Conservation (phyloP, 2,888 invertebrate species). For the Tridacna crocea region DNA sequence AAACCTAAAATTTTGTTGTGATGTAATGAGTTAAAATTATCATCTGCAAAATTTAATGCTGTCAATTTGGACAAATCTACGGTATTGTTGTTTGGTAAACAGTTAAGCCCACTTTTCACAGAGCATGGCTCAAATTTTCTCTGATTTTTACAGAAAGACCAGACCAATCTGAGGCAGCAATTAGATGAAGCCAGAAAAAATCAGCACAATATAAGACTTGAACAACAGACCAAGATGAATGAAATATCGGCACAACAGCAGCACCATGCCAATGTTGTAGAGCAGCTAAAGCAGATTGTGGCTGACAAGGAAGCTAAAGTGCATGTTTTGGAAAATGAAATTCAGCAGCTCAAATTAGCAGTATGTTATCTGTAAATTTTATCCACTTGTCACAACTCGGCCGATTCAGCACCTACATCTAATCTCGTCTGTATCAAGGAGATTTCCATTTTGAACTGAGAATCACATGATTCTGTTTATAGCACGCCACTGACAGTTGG, state of each 20-base stretch:
- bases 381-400: no score
- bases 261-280: slow-evolving; percentile 80
- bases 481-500: no score
- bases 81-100: no score
- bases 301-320: slow-evolving; percentile 81
- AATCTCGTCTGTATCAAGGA: no score
- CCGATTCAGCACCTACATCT: no score
- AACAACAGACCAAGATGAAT: slow-evolving; percentile 67
- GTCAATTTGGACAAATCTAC: no score
- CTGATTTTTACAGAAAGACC: slow-evolving; percentile 69
- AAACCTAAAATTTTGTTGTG: no score
- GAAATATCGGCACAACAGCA: slow-evolving; percentile 76
- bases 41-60: no score
- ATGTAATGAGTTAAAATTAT: no score
- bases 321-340: slow-evolving; percentile 77
- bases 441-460: no score
- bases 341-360: slow-evolving; percentile 74
- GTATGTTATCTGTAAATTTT: slow-evolving; percentile 58
- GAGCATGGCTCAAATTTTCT: not conserved
- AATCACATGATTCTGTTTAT: no score
- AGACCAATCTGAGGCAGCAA: slow-evolving; percentile 74
- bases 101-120: not conserved
- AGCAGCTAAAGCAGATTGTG: slow-evolving; percentile 82
- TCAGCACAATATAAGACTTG: slow-evolving; percentile 65
- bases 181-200: slow-evolving; percentile 69